Evolutionary conservation across 2,888 invertebrate species (phyloP).

Genomic region (Drosophila lutescens): DNA sequence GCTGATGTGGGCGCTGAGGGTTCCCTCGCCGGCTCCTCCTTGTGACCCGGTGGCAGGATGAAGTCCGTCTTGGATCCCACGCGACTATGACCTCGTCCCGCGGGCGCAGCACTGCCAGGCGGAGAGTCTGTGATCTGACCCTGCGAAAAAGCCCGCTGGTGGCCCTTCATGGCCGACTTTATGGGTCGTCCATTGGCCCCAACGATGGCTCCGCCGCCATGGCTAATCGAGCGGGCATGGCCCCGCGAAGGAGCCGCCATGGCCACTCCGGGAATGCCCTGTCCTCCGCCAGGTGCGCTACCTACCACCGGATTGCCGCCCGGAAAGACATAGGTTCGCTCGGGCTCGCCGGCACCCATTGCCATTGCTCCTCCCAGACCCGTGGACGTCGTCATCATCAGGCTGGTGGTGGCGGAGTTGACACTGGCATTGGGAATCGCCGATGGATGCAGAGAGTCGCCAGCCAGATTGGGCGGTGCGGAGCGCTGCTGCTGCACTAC

Average conservation of each 20-base stretch:
- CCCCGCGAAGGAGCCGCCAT: conserved; percentile 83
- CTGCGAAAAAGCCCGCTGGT: conserved; percentile 94
- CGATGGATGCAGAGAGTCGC: conserved; percentile 42
- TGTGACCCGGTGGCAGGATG: conserved; percentile 93
- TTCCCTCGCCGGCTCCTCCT: conserved; percentile 89
- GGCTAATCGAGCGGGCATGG: conserved; percentile 93
- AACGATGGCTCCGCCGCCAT: conserved; percentile 87
- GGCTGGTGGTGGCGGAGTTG: conserved; percentile 33
- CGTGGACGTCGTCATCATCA: conserved; percentile 43
- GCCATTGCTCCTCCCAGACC: conserved; percentile 10
- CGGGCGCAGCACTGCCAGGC: conserved; percentile 74
- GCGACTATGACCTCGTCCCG: conserved; percentile 89
- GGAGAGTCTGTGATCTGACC: conserved; percentile 91
- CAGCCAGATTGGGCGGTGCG: conserved; percentile 76
- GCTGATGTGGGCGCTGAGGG: conserved; percentile 85
- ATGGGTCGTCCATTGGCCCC: conserved; percentile 87
- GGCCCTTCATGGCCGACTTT: conserved; percentile 90
- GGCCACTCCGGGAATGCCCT: conserved; percentile 72
- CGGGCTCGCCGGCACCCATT: conserved; percentile 73
- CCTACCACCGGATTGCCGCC: conserved; percentile 63
- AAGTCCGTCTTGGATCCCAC: conserved; percentile 95
- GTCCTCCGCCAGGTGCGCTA: conserved; percentile 64
- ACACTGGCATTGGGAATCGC: conserved; percentile 18
- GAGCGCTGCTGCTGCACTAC: conserved; percentile 82
- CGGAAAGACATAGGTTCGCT: conserved; percentile 84